A percentile compares a stretch with the other conserved stretches of the same genome.
These are phyloP conservation scores for Cantharis rufa DNA, from an alignment of 2,888 invertebrate species.

Conservation along the genomic window DNA sequence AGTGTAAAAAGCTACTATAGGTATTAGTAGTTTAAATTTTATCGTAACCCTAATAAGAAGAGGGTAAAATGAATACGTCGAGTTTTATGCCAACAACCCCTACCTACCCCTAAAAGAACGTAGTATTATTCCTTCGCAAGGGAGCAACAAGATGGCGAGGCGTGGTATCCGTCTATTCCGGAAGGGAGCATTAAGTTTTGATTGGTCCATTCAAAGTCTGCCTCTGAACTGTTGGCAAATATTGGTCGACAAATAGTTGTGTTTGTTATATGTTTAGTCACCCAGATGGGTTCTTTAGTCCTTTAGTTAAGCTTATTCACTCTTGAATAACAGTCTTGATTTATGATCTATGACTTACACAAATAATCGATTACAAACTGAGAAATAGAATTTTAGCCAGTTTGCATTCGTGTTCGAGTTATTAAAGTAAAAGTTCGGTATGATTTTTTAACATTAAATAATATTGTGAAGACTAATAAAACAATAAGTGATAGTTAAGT, in stretches of 20 bases:
- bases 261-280: conserved; percentile 58
- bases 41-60: conserved; percentile 18
- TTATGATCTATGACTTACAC: conserved; percentile 35
- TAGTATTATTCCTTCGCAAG: conserved; percentile 38
- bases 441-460: not conserved
- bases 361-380: conserved; percentile 36
- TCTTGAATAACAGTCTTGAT: conserved; percentile 48
- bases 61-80: conserved; percentile 2
- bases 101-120: conserved; percentile 26
- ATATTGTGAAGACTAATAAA: not conserved
- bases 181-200: conserved; percentile 45
- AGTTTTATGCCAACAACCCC: conserved; percentile 4
- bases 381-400: conserved; percentile 39
- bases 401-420: conserved; percentile 35
- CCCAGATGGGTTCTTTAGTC: conserved; percentile 54
- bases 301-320: conserved; percentile 52
- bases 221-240: conserved; percentile 57
- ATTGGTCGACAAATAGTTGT: conserved; percentile 59
- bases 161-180: conserved; percentile 49
- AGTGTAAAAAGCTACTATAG: not conserved
- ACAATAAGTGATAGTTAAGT: conserved; percentile 11
- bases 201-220: conserved; percentile 51
- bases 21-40: conserved; percentile 10
- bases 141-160: conserved; percentile 57
- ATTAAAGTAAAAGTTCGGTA: not conserved